phyloP scores from a whole-genome alignment of 2,797 vertebrate species.

The Coreius guichenoti region DNA sequence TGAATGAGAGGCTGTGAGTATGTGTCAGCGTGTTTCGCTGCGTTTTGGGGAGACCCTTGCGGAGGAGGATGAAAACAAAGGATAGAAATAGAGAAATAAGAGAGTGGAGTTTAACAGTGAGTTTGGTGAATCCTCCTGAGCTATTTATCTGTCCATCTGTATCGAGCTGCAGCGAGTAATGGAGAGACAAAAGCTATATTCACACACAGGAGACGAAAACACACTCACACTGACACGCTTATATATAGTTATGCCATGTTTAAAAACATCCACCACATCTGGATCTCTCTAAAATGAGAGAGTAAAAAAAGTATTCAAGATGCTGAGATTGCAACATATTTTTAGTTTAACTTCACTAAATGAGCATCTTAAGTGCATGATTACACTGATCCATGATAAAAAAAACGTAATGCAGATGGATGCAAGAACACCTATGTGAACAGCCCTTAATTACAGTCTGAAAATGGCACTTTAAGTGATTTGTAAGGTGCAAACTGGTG shows the following conservation, averaged over 20 bases:
- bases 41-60: slow-evolving; percentile 13
- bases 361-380: background rate
- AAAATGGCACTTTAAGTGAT: background rate
- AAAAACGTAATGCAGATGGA: background rate
- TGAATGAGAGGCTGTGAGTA: background rate
- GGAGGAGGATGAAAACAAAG: background rate
- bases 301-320: background rate
- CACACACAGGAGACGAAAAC: slow-evolving; percentile 4
- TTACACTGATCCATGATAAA: background rate
- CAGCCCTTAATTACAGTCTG: background rate
- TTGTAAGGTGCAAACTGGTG: background rate
- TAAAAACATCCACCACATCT: slow-evolving; percentile 6
- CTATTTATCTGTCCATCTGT: slow-evolving; percentile 34
- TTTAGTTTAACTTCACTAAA: background rate
- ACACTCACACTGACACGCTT: background rate
- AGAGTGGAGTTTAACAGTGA: slow-evolving; percentile 3
- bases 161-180: slow-evolving; percentile 21
- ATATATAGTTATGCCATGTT: background rate
- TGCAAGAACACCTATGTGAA: background rate
- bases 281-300: background rate
- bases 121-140: slow-evolving; percentile 4
- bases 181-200: background rate
- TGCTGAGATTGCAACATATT: background rate
- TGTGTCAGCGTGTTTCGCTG: slow-evolving; percentile 23
- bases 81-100: slow-evolving; percentile 17